phyloP scores from a whole-genome alignment of 2,888 invertebrate species.

The Dryomyza anilis region DNA sequence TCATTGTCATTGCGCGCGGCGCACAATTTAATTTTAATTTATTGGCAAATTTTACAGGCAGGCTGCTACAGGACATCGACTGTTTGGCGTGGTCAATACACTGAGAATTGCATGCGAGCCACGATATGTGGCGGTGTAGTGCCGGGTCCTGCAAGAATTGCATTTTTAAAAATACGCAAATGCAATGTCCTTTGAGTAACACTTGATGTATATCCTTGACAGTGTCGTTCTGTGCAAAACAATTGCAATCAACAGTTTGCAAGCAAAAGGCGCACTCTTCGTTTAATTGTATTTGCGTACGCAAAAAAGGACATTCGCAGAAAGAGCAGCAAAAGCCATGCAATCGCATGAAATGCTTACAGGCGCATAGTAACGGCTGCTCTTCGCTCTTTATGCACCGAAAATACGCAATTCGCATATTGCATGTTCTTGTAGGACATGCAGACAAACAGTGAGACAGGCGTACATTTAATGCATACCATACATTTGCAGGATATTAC shows the following conservation, averaged over 20 bases:
- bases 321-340: background rate
- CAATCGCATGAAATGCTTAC: background rate
- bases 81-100: too few species aligned
- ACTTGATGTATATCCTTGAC: too few species aligned
- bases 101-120: too few species aligned
- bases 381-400: background rate
- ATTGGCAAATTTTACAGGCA: slow-evolving; percentile 3
- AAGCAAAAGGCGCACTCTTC: slow-evolving; percentile 5
- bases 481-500: slow-evolving; percentile 23
- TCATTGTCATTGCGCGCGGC: slow-evolving; percentile 12
- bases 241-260: slow-evolving; percentile 21
- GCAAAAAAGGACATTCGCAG: background rate
- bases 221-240: too few species aligned
- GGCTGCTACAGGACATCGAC: too few species aligned
- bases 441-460: background rate
- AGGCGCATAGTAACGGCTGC: background rate
- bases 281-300: slow-evolving; percentile 11
- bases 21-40: slow-evolving; percentile 12
- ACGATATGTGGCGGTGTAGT: too few species aligned
- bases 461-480: slow-evolving; percentile 6
- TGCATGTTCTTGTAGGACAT: too few species aligned
- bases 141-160: too few species aligned
- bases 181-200: too few species aligned
- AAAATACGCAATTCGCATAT: background rate
- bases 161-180: too few species aligned